These are phyloP conservation scores for Platalea minor DNA, from an alignment of 2,797 vertebrate species.

Conservation along the genomic window DNA sequence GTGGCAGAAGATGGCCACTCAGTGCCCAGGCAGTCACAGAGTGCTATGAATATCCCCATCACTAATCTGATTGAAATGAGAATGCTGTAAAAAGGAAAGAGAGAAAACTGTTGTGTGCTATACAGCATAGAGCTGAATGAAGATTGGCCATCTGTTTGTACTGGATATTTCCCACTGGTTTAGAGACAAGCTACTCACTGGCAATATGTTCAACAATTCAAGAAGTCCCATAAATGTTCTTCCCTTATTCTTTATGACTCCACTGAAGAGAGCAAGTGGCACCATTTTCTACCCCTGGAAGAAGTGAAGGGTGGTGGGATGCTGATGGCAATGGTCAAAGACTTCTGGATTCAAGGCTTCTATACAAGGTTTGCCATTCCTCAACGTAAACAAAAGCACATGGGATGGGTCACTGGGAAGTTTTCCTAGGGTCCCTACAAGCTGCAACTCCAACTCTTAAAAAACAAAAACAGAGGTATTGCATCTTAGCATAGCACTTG, in stretches of 20 bases:
- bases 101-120: neutral
- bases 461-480: neutral
- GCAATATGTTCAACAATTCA: neutral
- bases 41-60: neutral
- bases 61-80: neutral
- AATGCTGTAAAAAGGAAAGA: neutral
- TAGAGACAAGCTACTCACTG: neutral
- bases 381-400: neutral
- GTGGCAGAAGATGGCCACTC: neutral
- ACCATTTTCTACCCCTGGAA: neutral
- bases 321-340: neutral
- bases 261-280: neutral
- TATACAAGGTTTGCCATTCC: neutral
- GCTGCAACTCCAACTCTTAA: neutral
- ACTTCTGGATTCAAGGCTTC: neutral
- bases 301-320: neutral
- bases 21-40: neutral
- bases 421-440: neutral
- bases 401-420: neutral
- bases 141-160: conserved; percentile 21
- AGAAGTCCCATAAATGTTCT: neutral
- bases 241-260: neutral
- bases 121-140: neutral
- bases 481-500: neutral
- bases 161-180: neutral